Conservation (phyloP, 2,797 vertebrate genomes). For the Halcyon chelicuti region DNA sequence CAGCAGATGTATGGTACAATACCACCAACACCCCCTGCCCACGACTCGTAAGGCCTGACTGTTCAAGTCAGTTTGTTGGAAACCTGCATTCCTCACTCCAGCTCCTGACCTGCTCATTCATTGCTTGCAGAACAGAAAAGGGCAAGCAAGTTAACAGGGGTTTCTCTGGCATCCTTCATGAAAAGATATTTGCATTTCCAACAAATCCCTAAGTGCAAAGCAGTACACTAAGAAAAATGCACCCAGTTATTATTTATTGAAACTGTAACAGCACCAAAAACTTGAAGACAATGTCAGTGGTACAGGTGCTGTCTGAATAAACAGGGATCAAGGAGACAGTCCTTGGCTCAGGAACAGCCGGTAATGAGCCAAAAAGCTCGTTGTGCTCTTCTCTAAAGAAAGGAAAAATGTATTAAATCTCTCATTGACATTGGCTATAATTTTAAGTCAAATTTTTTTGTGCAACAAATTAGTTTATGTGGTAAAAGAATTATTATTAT, state of each 20-base stretch:
- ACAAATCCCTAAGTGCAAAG: neutral
- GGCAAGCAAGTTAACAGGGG: neutral
- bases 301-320: neutral
- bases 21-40: neutral
- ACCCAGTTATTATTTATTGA: neutral
- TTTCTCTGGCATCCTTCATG: neutral
- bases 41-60: rapidly evolving
- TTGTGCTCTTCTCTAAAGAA: neutral
- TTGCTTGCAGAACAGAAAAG: neutral
- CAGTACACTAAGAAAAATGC: neutral
- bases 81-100: neutral
- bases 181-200: neutral
- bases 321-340: neutral
- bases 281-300: neutral
- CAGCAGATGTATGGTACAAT: rapidly evolving
- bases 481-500: neutral
- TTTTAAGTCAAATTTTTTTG: neutral
- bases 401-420: neutral
- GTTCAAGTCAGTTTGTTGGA: neutral
- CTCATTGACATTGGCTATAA: neutral
- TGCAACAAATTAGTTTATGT: neutral
- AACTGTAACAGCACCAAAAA: neutral
- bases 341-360: neutral
- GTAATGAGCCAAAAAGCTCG: neutral
- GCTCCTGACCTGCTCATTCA: neutral